Percentiles rank a stretch among this genome's conserved stretches.
Conservation (phyloP, 2,113 vertebrate genomes). For the Protobothrops mucrosquamatus region DNA sequence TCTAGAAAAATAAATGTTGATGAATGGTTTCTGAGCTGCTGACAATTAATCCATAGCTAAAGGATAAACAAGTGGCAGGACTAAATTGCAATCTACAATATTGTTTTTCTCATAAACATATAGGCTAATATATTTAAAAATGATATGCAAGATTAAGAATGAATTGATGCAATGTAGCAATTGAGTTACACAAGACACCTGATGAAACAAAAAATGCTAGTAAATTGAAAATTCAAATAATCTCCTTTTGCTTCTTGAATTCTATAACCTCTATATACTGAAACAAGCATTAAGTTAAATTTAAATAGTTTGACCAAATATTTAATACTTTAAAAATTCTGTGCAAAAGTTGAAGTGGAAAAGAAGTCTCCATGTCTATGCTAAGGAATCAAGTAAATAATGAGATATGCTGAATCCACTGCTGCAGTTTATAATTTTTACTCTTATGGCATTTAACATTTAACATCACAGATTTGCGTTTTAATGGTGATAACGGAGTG, state of each 20-base stretch:
- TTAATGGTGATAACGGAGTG: neutral
- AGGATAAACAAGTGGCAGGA: neutral
- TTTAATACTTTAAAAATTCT: constrained; percentile 2
- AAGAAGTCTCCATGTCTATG: constrained; percentile 22
- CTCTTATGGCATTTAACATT: neutral
- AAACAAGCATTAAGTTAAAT: constrained; percentile 44
- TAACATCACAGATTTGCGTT: neutral
- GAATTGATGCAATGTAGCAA: neutral
- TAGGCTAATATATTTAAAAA: neutral
- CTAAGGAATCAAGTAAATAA: neutral
- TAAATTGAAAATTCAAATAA: neutral
- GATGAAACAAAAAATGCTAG: neutral
- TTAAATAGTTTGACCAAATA: constrained; percentile 16
- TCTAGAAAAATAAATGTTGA: neutral
- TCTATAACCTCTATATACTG: neutral
- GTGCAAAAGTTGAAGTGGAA: constrained; percentile 1
- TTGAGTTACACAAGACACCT: neutral
- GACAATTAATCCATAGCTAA: neutral
- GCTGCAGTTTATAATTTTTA: neutral
- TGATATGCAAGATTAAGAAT: neutral
- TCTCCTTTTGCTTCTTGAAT: constrained; percentile 20
- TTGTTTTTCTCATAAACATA: neutral
- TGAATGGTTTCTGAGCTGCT: neutral
- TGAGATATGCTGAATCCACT: neutral
- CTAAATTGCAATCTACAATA: neutral